Percentiles rank a stretch among this genome's conserved stretches.
These are phyloP conservation scores for Anthonomus grandis DNA, from an alignment of 1,140 invertebrate species.

Conservation along the genomic window DNA sequence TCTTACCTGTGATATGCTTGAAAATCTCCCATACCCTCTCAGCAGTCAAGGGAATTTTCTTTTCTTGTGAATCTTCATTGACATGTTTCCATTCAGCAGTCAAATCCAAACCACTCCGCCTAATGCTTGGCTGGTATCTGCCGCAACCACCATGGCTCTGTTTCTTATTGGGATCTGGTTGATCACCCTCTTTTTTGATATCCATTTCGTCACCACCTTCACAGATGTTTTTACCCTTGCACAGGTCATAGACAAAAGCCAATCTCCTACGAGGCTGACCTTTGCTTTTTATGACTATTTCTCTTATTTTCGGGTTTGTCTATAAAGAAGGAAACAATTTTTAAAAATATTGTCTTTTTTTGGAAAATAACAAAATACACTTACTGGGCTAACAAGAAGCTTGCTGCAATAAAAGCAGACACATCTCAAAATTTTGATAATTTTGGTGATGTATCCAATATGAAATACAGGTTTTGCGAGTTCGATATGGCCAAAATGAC, in stretches of 20 bases:
- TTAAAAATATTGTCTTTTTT: neutral
- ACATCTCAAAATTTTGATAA: conserved; percentile 93
- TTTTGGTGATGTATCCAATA: conserved; percentile 96
- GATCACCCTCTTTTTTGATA: conserved; percentile 66
- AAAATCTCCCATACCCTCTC: conserved; percentile 96
- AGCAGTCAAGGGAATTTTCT: conserved; percentile 88
- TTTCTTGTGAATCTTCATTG: conserved; percentile 97
- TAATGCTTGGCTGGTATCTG: conserved; percentile 91
- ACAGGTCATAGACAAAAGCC: conserved; percentile 95
- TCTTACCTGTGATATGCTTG: conserved; percentile 79
- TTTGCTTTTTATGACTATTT: conserved; percentile 94
- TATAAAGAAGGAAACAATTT: conserved; percentile 41
- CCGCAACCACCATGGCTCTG: conserved; percentile 94
- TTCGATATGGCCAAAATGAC: conserved; percentile 99
- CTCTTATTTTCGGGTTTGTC: conserved; percentile 96
- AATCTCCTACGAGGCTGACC: conserved; percentile 94
- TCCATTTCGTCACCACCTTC: conserved; percentile 99
- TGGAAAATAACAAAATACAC: conserved; percentile 39
- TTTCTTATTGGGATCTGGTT: conserved; percentile 58
- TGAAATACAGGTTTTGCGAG: conserved; percentile 98
- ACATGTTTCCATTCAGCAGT: conserved; percentile 97
- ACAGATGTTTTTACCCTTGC: conserved; percentile 97
- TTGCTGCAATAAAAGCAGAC: conserved; percentile 99
- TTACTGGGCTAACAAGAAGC: conserved; percentile 88
- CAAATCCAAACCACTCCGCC: conserved; percentile 85